Evolutionary conservation across 2,113 vertebrate species (phyloP).

Genomic region (Rana temporaria): DNA sequence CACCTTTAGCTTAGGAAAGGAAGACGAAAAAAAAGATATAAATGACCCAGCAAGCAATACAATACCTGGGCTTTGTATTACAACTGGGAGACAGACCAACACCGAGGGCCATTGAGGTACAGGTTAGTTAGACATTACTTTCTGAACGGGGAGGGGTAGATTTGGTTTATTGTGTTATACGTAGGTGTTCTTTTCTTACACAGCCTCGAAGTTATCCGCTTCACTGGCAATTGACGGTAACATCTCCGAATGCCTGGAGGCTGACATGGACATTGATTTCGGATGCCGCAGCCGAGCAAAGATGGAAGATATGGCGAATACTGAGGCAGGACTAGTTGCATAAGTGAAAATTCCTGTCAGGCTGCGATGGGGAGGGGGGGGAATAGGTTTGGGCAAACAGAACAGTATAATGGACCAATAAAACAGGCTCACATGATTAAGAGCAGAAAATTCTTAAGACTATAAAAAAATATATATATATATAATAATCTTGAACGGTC

Average conservation of each 20-base stretch:
- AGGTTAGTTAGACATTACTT: conserved; percentile 42
- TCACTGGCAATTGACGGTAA: conserved; percentile 85
- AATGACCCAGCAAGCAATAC: conserved; percentile 10
- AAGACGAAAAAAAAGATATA: not conserved
- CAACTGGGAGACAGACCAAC: not conserved
- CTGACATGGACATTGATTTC: conserved; percentile 82
- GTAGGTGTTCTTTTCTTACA: conserved; percentile 75
- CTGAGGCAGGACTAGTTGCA: conserved; percentile 81
- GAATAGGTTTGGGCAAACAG: conserved; percentile 76
- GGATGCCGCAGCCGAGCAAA: conserved; percentile 85
- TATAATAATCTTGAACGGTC: no score
- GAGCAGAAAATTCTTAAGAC: conserved; percentile 60
- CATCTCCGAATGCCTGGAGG: conserved; percentile 83
- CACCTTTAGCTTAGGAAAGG: not conserved
- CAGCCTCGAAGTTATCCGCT: conserved; percentile 84
- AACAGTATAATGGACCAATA: conserved; percentile 74
- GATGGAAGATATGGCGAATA: conserved; percentile 80
- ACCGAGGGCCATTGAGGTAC: conserved; percentile 10
- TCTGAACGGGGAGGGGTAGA: conserved; percentile 17
- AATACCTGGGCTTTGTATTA: conserved; percentile 5
- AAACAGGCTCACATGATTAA: conserved; percentile 61
- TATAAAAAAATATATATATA: no score
- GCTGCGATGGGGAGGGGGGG: conserved; percentile 75
- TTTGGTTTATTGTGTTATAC: not conserved
- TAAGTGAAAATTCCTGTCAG: conserved; percentile 85